Percentiles rank a stretch among this genome's conserved stretches.
phyloP scores from a whole-genome alignment of 2,888 invertebrate genomes.

The Polyommatus icarus region DNA sequence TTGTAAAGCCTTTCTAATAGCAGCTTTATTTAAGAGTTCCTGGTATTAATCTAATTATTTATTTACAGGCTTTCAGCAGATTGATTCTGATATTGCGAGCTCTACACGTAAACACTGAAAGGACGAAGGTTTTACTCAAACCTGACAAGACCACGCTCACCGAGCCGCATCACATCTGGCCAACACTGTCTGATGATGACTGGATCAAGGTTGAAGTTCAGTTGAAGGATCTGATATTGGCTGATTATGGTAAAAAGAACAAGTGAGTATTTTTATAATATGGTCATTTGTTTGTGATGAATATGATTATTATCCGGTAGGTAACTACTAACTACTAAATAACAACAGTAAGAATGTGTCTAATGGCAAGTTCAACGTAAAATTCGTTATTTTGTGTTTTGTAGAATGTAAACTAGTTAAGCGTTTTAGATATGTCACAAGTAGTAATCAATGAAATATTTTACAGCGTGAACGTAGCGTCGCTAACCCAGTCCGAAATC shows the following conservation, averaged over 20 bases:
- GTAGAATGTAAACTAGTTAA: no score
- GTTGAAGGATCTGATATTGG: conserved; percentile 98
- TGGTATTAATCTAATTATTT: neutral
- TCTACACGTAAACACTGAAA: conserved; percentile 98
- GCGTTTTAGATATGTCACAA: no score
- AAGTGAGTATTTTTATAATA: conserved; percentile 81
- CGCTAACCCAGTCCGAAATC: conserved; percentile 99
- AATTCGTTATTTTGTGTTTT: no score
- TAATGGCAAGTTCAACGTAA: no score
- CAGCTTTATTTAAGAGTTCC: no score
- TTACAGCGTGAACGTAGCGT: conserved; percentile 96
- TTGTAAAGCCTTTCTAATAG: no score
- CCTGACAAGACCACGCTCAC: conserved; percentile 99
- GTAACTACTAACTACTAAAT: no score
- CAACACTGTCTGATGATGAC: conserved; percentile 97
- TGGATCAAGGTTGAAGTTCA: conserved; percentile 99
- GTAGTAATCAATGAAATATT: neutral
- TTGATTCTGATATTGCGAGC: conserved; percentile 97
- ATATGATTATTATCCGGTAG: no score
- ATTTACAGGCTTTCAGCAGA: conserved; percentile 92
- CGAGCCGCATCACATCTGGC: conserved; percentile 99
- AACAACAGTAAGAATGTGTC: no score
- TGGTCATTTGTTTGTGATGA: neutral
- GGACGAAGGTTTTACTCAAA: conserved; percentile 98
- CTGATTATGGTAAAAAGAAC: conserved; percentile 99